Base-by-base conservation (phyloP, 1,140 invertebrate species). In the Drosophila insularis region DNA sequence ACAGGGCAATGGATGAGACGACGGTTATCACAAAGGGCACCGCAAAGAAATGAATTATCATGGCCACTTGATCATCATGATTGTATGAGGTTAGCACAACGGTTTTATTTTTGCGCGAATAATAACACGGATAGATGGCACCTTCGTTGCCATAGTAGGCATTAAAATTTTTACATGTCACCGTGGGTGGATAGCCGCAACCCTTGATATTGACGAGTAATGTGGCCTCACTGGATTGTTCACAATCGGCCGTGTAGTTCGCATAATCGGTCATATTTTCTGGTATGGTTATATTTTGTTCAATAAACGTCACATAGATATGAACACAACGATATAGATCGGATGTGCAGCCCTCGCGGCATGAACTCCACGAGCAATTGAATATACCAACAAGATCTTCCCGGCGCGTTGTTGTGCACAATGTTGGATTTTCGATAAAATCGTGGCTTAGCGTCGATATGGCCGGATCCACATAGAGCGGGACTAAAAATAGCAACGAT, bases 401-500 rank as follows among this genome's bases (percentile, higher is more conserved):
- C n/a, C 95, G 93, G 19, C 95, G 92, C 14, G 95, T 94, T 0
- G 96, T 97, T 0, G 95, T 94, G 92, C 97, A 97, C 50, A 95
- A 94, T 5, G 96, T 96, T 6, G 96, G 96, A 60, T 95, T 92
- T 1, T 95, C 94, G 43, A 95, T 95, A 91, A 97, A 97, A 92
- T 97, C 96, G 50, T 96, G 96, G 2, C 95, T 95, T 59, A 98
- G 92, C 4, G 97, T 97, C 79, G 96, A 97, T 70, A 98, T 95
- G n/a, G 97, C 97, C 27, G 97, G 96, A 92, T 98, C 91, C 43
- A 97, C 96, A 92, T 97, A 97, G n/a, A 97, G 93, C 50, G 97
- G 97, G 50, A 97, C 96, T 50, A 97, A 93, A 92, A 98, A 97
- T 37, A 97, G 93, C 31, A 98, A 93, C 2, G 96, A 96, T 27